Evolutionary conservation across 2,888 invertebrate genomes (phyloP), one percentile per base, ranked within the genome.

Genomic region (Ceriagrion tenellum): DNA sequence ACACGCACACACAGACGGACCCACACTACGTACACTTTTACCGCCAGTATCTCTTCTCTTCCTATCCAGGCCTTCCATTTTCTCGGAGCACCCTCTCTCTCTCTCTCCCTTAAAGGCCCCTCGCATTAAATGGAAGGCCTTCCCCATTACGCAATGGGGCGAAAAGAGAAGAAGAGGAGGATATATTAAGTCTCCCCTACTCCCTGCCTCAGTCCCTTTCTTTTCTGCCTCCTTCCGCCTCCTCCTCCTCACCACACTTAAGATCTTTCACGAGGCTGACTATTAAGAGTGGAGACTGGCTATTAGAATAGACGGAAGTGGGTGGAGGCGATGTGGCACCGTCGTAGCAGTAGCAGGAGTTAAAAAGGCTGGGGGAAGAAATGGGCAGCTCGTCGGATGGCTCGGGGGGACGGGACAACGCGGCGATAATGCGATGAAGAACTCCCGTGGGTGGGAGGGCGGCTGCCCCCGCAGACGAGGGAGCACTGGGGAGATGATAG

Each of bases 181-280:
- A 89, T 89, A 55, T 89, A 89, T 89, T 89, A 89, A 55, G 89
- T 89, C 55, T 16, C 88, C 23, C 88, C 88, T 47, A 59, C 59
- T 59, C 59, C 59, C 13, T 23, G n/a, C 35, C 23, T 40, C 88
- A 88, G 10, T 40, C 35, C 88, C 88, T 88, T 47, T 30, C 88
- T 88, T 47, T 88, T 59, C 20, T 30, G 12, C 55, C n/a, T 55
- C 55, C 88, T 20, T 55, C 47, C 4, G 1, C 47, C 12, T 59
- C 59, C 88, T 18, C 40, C 40, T 88, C 6, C 26, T 0, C n/a
- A n/a, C 81, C 81, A 35, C 81, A 81, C 81, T 81, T 81, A 81
- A 30, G 81, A 35, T 81, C 81, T 30, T 81, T 81, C 81, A 81
- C 81, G 81, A 30, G 35, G 4, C 81, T 35, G 81, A 35, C 81